Base-by-base conservation (phyloP, 1,140 invertebrate genomes). In the Caerostris extrusa region DNA sequence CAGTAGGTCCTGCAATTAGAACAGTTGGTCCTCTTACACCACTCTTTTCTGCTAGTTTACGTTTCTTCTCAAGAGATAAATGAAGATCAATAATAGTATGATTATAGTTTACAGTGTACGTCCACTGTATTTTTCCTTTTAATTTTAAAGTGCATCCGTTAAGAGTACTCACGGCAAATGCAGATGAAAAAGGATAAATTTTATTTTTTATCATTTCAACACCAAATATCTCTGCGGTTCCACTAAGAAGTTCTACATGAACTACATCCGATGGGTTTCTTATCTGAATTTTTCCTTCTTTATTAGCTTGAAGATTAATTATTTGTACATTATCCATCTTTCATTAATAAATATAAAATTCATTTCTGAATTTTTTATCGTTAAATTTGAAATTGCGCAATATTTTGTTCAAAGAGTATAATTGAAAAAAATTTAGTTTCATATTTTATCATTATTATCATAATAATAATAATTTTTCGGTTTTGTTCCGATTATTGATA, bases 61-160 rank as follows among this genome's bases (percentile, higher is more conserved):
- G 96, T 95, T 99, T 97, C 95, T 98, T 97, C 96, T 99, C 99
- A 94, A 99, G 96, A 7, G 98, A 98, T 7, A 98, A 98, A 96
- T 99, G 99, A 71, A 98, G 98, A 96, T 99, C 99, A 91, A 98
- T 97, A 17, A 98, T 97, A 98, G 99, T 99, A 7, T 98, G 98
- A 0, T 98, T 99, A 96, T 99, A 98, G 96, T 98, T 99, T 1
- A 98, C 98, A 1, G 98, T 97, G 96, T 99, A 99, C 95, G 98
- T 98, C 2, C 98, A 98, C 96, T 99, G 98, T 53, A 98, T 98
- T 95, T 98, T 98, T 3, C 98, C 99, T 60, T 10, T 93, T 95
- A 93, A 96, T 61, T 95, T 96, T 17, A 99, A 96, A 1, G 97
- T 97, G 95, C 98, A 99, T 5, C 98, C 98, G 95, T 99, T 98